Base-by-base conservation (phyloP, 1,140 invertebrate species). In the Planococcus citri region DNA sequence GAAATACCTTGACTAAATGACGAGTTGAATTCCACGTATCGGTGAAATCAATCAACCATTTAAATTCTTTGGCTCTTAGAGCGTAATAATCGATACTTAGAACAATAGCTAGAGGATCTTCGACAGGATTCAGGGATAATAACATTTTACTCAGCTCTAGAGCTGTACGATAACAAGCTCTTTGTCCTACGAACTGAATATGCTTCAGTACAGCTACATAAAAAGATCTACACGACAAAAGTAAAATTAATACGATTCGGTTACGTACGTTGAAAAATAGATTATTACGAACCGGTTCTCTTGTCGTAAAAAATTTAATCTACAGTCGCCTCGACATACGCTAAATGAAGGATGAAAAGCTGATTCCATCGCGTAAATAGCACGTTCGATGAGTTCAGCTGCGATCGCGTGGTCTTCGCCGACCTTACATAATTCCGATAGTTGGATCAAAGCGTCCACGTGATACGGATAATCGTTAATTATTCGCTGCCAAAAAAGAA, bases 71-170 rank as follows among this genome's bases (percentile, higher is more conserved):
- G 61, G 88, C 84, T 71, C 90, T 80, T 37, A 97, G 75, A 0
- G 94, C 92, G 77, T 94, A 92, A 72, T 91, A 92, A 77, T 97
- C 94, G 1, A 97, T 85, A 72, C 88, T 83, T 22, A 95, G 80
- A 37, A 92, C 80, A 10, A 89, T 83, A 25, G 87, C 90, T 70
- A 96, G 75, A 0, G 94, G 94, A 80, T 97, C 94, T 33, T 78
- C 82, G 29, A 89, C 86, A 0, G 92, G 91, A 77, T 95, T 91
- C 24, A 96, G 77, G 58, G 88, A 89, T 33, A 89, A 77, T 27
- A 89, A 77, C 24, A 91, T 74, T 76, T 92, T 93, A 73, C 85
- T 87, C 58, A 92, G 80, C 77, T 94, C 90, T 60, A 93, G 79
- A 8, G 89, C 88, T 0, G 90, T 92, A 68, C 90, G 83, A 72